Base-by-base conservation (phyloP, 2,113 vertebrate genomes). In the Cyprinus carpio region DNA sequence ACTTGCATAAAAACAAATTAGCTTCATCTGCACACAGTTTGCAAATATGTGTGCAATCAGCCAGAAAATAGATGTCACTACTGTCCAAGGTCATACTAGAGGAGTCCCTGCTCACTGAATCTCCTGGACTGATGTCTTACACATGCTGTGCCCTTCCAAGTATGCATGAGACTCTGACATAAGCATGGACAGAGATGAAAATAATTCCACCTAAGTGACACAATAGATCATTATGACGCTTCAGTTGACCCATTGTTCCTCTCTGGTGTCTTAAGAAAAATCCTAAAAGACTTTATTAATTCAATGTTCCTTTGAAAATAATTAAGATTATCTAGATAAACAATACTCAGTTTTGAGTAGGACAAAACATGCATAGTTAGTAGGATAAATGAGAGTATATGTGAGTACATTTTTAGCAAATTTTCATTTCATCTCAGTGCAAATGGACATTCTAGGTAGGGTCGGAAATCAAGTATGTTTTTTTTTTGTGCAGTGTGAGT, bases 1-100 rank as follows among this genome's bases (percentile, higher is more conserved):
- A 94, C 91, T 92, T 94, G 94, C 94, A 94, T 94, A 94, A 94
- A 94, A 94, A 94, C 94, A 94, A 94, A 94, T 94, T 93, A 94
- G 93, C 91, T 90, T 92, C 90, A 92, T 91, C 94, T 91, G 92
- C 92, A 92, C 94, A 92, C 93, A 93, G 93, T 94, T 93, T 93
- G 92, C 93, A 94, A 90, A 94, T 93, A 93, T 93, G 94, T 94
- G 93, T 93, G 91, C 93, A 93, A 91, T 93, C 94, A 93, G 94
- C 93, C 93, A 92, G 93, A 91, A 94, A 94, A 94, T 94, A 93
- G 94, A 93, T 94, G 93, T 94, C 94, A 93, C 93, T 94, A 92
- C 91, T 91, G 91, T 90, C 92, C 94, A 94, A 94, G 94, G 94
- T 94, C 94, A 93, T 82, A 88, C 25, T 31, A 46, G 58, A 81